These are phyloP conservation scores for Sus scrofa DNA, from an alignment of 2,113 vertebrate genomes.

Conservation along the genomic window T2T-Sscrofa CM000812.6:213763501-213764000, in stretches of 20 bases:
- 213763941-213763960: neutral
- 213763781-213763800: slow-evolving; percentile 54
- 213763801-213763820: slow-evolving; percentile 64
- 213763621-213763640: slow-evolving; percentile 70
- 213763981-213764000: neutral
- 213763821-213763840: slow-evolving; percentile 59
- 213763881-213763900: neutral
- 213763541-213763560: slow-evolving; percentile 60
- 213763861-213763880: slow-evolving; percentile 55
- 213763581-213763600: slow-evolving; percentile 57
- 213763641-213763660: slow-evolving; percentile 76
- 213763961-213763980: slow-evolving; percentile 22
- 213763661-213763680: slow-evolving; percentile 77
- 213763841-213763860: slow-evolving; percentile 59
- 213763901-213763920: neutral
- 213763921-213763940: neutral
- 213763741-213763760: slow-evolving; percentile 72
- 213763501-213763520: slow-evolving; percentile 33
- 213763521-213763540: slow-evolving; percentile 43
- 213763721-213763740: slow-evolving; percentile 76
- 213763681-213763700: slow-evolving; percentile 76
- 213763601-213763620: slow-evolving; percentile 75
- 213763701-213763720: slow-evolving; percentile 78
- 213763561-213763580: slow-evolving; percentile 57
- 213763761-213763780: slow-evolving; percentile 70